A percentile compares a stretch with the other conserved stretches of the same genome.
Evolutionary conservation across 2,113 vertebrate genomes (phyloP).

Genomic region (Phoenicopterus ruber): DNA sequence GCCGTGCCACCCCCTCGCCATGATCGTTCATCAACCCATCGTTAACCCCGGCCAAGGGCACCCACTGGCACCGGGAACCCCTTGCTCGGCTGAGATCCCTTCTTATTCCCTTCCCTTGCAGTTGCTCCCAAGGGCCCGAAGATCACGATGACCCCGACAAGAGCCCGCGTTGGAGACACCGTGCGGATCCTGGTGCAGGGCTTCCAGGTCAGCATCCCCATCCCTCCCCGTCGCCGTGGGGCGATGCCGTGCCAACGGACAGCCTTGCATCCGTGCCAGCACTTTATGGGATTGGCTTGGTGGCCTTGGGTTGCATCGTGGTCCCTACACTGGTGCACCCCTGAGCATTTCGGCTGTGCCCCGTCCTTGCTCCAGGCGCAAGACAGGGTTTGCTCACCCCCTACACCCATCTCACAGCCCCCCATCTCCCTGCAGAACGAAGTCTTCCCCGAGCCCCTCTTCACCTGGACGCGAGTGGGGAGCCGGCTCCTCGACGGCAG

Average conservation of each 20-base stretch:
- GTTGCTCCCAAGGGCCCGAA: slow-evolving; percentile 91
- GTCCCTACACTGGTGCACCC: accelerated
- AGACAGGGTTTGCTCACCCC: neutral
- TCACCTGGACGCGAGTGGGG: slow-evolving; percentile 95
- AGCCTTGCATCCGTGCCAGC: neutral
- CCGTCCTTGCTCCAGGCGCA: neutral
- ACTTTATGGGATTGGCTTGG: neutral
- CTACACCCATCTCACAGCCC: neutral
- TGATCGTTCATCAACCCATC: neutral
- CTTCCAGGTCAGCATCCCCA: slow-evolving; percentile 79
- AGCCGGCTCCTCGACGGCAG: slow-evolving; percentile 92
- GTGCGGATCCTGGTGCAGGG: slow-evolving; percentile 87
- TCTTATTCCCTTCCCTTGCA: slow-evolving; percentile 31
- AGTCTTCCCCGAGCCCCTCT: slow-evolving; percentile 95
- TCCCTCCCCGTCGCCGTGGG: neutral
- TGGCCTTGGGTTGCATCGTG: accelerated
- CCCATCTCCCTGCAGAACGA: slow-evolving; percentile 78
- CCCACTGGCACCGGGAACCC: accelerated
- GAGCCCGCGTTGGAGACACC: slow-evolving; percentile 87
- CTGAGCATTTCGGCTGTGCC: neutral
- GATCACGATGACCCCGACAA: slow-evolving; percentile 82
- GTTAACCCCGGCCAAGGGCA: neutral
- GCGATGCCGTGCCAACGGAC: accelerated
- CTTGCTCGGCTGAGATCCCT: accelerated
- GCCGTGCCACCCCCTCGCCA: accelerated